These are phyloP conservation scores for Drosophila tripunctata DNA, from an alignment of 2,888 invertebrate genomes.

Conservation along the genomic window DNA sequence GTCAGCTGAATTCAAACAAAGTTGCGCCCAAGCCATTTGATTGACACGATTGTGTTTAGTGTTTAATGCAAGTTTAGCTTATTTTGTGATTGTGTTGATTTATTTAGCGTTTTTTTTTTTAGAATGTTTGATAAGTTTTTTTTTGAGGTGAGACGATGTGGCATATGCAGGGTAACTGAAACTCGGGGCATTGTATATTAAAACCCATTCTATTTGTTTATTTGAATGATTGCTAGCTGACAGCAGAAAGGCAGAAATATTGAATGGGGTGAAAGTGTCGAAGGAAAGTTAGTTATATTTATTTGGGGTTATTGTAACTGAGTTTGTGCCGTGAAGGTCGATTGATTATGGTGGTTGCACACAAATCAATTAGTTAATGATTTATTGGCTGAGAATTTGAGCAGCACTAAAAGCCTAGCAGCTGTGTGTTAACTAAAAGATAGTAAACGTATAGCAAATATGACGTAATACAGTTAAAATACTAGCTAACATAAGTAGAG, in stretches of 20 bases:
- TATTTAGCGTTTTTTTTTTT: no score
- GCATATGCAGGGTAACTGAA: slow-evolving; percentile 52
- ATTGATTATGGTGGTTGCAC: slow-evolving; percentile 5
- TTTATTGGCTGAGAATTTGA: slow-evolving; percentile 1
- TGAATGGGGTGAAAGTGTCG: neutral
- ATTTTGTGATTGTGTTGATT: slow-evolving; percentile 46
- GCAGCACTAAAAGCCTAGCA: no score
- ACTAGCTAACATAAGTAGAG: no score
- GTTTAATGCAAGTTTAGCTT: slow-evolving; percentile 22
- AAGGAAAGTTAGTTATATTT: neutral
- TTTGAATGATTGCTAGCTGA: slow-evolving; percentile 25
- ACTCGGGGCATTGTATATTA: slow-evolving; percentile 71
- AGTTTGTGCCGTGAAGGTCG: slow-evolving; percentile 15
- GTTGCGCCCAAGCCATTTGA: slow-evolving; percentile 26
- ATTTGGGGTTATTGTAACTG: neutral
- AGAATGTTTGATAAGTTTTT: slow-evolving; percentile 48
- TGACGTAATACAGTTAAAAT: neutral
- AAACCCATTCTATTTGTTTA: slow-evolving; percentile 21
- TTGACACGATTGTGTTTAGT: slow-evolving; percentile 45
- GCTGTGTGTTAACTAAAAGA: neutral
- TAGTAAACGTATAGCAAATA: neutral
- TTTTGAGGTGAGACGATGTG: no score
- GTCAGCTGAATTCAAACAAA: slow-evolving; percentile 5
- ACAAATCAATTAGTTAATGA: slow-evolving; percentile 21
- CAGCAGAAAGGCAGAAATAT: neutral